Percentiles rank a stretch among this genome's conserved stretches.
Evolutionary conservation across 2,888 invertebrate species (phyloP).

Genomic region (Torymus texanus): DNA sequence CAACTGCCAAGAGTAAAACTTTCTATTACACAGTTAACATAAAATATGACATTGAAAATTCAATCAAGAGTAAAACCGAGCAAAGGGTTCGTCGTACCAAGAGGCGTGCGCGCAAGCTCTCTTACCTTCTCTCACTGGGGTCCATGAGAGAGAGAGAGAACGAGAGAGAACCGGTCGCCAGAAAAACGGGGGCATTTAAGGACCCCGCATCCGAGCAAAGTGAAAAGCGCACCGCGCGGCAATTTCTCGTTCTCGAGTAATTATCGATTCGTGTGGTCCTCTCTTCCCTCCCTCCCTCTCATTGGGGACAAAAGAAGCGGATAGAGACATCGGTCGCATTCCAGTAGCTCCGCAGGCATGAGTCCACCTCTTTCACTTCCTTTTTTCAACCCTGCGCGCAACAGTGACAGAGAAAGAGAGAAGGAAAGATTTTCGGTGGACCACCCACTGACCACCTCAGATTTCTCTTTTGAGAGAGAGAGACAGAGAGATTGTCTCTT

Average conservation of each 20-base stretch:
- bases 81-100: conserved; percentile 5
- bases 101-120: not conserved
- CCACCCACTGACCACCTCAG: no score
- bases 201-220: conserved; percentile 60
- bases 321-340: conserved; percentile 75
- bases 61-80: not conserved
- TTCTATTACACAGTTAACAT: no score
- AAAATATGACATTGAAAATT: no score
- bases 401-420: not conserved
- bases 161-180: conserved; percentile 54
- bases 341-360: conserved; percentile 65
- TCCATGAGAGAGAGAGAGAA: no score
- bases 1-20: no score
- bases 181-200: conserved; percentile 61
- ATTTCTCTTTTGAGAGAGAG: not conserved
- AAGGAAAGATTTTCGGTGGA: not conserved
- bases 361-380: conserved; percentile 49
- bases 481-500: no score
- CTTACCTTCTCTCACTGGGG: no score
- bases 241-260: conserved; percentile 71
- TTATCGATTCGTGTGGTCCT: conserved; percentile 75
- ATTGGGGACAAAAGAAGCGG: conserved; percentile 70
- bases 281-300: no score
- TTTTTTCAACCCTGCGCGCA: conserved; percentile 20
- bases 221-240: conserved; percentile 68